A percentile compares a stretch with the other conserved stretches of the same genome.
These are phyloP conservation scores for Geodia barretti DNA, from an alignment of 37 sponge, comb jelly and placozoan genomes.

Conservation along the genomic window DNA sequence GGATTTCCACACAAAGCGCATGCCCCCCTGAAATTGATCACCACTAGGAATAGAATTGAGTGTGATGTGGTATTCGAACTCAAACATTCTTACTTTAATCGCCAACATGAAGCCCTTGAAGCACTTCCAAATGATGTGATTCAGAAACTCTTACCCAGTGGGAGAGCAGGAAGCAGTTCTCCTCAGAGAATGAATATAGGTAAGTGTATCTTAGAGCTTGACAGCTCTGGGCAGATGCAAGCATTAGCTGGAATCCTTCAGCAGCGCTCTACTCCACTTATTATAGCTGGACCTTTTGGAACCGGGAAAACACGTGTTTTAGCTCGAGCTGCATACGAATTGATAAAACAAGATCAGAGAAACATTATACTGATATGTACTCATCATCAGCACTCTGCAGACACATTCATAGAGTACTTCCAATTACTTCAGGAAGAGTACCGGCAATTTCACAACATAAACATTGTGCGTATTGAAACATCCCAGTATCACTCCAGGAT, in stretches of 20 bases:
- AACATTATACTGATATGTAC: constrained; percentile 49
- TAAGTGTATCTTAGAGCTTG: background rate
- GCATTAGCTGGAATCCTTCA: constrained; percentile 31
- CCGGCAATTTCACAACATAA: background rate
- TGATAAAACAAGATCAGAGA: constrained; percentile 12
- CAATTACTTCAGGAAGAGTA: constrained; percentile 20
- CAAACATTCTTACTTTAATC: constrained; percentile 6
- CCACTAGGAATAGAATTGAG: background rate
- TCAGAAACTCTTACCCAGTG: background rate
- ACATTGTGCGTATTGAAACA: constrained; percentile 7
- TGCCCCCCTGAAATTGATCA: too few relatives aligned
- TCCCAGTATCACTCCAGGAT: background rate
- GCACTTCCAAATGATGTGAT: background rate
- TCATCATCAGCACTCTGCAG: constrained; percentile 69
- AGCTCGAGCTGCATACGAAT: constrained; percentile 43
- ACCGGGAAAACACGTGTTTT: constrained; percentile 78
- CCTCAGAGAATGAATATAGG: background rate
- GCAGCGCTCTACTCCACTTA: constrained; percentile 39
- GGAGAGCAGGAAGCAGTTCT: background rate
- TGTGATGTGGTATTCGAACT: constrained; percentile 2
- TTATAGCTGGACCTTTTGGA: constrained; percentile 74
- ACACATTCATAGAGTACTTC: constrained; percentile 69
- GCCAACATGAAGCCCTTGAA: constrained; percentile 6
- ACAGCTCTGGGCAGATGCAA: constrained; percentile 15
- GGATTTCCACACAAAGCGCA: too few relatives aligned